Percentiles rank a stretch among this genome's conserved stretches.
Evolutionary conservation across 2,113 vertebrate species (phyloP).

Genomic region (Oreamnos americanus): DNA sequence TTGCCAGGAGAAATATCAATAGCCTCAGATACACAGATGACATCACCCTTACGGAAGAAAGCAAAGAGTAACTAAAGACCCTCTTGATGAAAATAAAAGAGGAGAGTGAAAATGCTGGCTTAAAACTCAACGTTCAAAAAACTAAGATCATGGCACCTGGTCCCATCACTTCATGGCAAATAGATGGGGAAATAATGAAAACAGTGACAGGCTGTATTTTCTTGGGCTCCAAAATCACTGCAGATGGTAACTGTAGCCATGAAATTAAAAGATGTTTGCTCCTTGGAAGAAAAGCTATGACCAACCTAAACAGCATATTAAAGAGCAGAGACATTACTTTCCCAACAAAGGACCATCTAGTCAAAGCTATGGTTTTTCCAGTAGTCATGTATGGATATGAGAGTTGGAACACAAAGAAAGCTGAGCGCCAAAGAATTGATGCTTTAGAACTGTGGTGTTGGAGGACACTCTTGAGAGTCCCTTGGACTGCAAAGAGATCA

Average conservation of each 20-base stretch:
- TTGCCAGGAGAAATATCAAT: background rate
- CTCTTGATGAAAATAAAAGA: background rate
- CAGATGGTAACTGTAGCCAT: background rate
- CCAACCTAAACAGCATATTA: background rate
- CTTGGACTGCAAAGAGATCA: background rate
- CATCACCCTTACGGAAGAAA: background rate
- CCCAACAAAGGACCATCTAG: background rate
- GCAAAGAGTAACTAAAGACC: background rate
- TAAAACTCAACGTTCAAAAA: background rate
- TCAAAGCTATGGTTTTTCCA: background rate
- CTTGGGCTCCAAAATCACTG: background rate
- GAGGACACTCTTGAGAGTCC: background rate
- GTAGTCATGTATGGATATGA: background rate
- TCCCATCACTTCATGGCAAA: background rate
- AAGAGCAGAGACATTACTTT: background rate
- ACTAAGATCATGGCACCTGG: background rate
- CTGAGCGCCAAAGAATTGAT: background rate
- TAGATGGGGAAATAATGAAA: background rate
- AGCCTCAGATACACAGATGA: background rate
- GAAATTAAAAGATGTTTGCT: background rate
- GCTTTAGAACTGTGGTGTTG: background rate
- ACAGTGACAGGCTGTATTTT: background rate
- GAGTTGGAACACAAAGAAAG: background rate
- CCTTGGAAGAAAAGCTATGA: background rate
- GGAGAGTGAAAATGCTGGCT: background rate